A percentile compares a stretch with the other conserved stretches of the same genome.
Conservation (phyloP, 1,140 invertebrate genomes). For the Achatina immaculata region DNA sequence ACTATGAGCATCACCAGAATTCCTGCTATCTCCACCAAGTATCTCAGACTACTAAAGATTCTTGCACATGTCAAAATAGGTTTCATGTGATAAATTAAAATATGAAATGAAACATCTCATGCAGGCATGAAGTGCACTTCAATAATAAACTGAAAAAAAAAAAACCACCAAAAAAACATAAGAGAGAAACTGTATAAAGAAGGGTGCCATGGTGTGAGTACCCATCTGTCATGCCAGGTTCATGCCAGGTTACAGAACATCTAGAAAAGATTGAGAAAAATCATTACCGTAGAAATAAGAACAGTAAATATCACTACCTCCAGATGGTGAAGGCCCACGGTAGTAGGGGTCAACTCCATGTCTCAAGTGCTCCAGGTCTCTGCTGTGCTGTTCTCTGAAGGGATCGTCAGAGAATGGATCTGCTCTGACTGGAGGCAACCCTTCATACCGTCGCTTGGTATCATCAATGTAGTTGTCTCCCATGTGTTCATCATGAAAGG, state of each 20-base stretch:
- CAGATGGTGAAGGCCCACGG: slow-evolving; percentile 77
- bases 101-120: too few species aligned
- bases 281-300: slow-evolving; percentile 38
- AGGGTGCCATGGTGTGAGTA: not conserved
- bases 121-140: too few species aligned
- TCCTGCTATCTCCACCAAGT: too few species aligned
- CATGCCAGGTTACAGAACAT: too few species aligned
- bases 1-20: too few species aligned
- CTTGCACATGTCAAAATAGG: too few species aligned
- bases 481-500: slow-evolving; percentile 30
- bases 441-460: slow-evolving; percentile 49
- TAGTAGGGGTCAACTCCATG: slow-evolving; percentile 63
- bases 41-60: too few species aligned
- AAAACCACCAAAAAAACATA: too few species aligned
- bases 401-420: slow-evolving; percentile 67
- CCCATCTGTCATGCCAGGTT: not conserved
- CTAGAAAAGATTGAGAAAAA: slow-evolving; percentile 10
- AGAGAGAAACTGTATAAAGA: too few species aligned
- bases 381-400: slow-evolving; percentile 53
- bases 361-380: slow-evolving; percentile 24
- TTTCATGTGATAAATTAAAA: too few species aligned
- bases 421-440: slow-evolving; percentile 58
- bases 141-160: too few species aligned
- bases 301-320: slow-evolving; percentile 47
- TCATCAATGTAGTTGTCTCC: slow-evolving; percentile 19